Base-by-base conservation (phyloP, 2,113 vertebrate genomes). In the Zonotrichia leucophrys region DNA sequence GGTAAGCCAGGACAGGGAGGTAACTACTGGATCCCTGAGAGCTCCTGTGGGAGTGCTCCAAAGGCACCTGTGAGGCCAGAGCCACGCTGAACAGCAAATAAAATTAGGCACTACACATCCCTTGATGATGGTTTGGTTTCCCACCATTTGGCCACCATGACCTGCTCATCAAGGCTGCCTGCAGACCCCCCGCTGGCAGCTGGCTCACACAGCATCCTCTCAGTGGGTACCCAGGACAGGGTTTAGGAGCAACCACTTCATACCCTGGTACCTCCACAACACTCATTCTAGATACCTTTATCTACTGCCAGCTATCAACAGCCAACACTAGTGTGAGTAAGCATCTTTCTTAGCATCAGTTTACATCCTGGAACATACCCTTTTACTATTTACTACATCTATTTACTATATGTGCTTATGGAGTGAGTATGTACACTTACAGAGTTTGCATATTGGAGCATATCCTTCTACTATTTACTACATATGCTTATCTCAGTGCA, bases 91-190 rank as follows among this genome's bases (percentile, higher is more conserved):
- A 33, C 3, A 16, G 9, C 56, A 53, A 68, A 28, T 10, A 41
- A 59, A 59, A 47, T 23, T 0, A 42, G 12, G 33, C 27, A 11
- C 52, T 42, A 49, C 63, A 19, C 30, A 42, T 55, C 14, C 41
- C 11, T 63, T 60, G 20, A 24, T 27, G 12, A 35, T 1, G 3
- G 22, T 19, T 22, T 2, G 2, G 31, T 5, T 11, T 21, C 12
- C 1, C 3, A 37, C 4, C 0, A 3, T 28, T 20, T 44, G 76
- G 46, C 22, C 55, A 9, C 6, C 10, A 3, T 1, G 9, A 41
- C 1, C 2, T 8, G 16, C 18, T 44, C 41, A 15, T 35, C 35
- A 2, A 12, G 80, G 68, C 59, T 63, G 49, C 33, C 67, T 19
- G 25, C 50, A 59, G 63, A 46, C 5, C 41, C n/a, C 41, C 3